These are phyloP conservation scores for Hydrophis major DNA, from an alignment of 2,797 vertebrate genomes.

Conservation along the genomic window DNA sequence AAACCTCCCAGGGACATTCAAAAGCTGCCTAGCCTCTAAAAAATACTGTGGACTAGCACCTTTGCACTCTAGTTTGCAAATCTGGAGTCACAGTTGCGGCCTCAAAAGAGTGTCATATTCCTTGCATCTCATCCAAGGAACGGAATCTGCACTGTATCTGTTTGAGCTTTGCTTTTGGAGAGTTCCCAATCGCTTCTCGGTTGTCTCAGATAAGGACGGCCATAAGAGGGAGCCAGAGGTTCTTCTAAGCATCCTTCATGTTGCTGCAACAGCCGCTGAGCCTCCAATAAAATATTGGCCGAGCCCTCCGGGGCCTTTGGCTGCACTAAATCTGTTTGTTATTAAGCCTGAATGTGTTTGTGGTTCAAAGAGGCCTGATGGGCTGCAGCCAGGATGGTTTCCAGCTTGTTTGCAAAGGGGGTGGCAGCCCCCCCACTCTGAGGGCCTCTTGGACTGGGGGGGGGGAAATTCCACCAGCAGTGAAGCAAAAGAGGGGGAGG, in stretches of 20 bases:
- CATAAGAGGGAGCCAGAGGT: neutral
- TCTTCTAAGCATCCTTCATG: neutral
- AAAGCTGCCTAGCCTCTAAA: neutral
- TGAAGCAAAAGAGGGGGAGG: neutral
- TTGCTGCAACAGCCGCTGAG: neutral
- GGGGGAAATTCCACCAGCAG: neutral
- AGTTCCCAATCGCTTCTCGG: neutral
- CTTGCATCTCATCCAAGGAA: neutral
- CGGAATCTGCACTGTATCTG: neutral
- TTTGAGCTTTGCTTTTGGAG: neutral
- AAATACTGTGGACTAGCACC: neutral
- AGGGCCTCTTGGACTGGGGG: neutral
- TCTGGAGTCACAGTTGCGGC: neutral
- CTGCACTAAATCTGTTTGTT: neutral
- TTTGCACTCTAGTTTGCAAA: neutral
- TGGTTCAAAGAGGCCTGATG: no score
- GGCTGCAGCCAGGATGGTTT: no score
- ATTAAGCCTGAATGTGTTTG: neutral
- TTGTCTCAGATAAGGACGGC: neutral
- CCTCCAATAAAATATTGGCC: no score
- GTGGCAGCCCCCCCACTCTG: neutral
- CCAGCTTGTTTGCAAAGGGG: no score
- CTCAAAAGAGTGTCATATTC: neutral
- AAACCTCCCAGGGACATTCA: neutral
- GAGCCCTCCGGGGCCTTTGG: no score